A percentile compares a stretch with the other conserved stretches of the same genome.
These are phyloP conservation scores for Tiaroga cobitis DNA, from an alignment of 2,797 vertebrate genomes.

Conservation along the genomic window DNA sequence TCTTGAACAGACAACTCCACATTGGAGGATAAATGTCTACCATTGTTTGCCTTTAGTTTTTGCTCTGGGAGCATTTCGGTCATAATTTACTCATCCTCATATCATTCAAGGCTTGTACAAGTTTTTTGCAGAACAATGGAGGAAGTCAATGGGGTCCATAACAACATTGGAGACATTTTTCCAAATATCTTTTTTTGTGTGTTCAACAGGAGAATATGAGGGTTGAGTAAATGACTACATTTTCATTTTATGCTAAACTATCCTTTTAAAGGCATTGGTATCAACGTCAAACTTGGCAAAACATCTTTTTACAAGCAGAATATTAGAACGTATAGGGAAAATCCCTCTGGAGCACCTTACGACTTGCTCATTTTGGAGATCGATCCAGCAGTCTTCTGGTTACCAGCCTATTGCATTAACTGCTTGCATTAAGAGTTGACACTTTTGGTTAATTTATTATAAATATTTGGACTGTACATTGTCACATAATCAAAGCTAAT, in stretches of 20 bases:
- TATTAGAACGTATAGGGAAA: not conserved
- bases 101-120: not conserved
- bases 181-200: not conserved
- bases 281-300: not conserved
- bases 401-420: not conserved
- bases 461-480: not conserved
- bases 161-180: not conserved
- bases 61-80: slow-evolving; percentile 43
- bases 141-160: not conserved
- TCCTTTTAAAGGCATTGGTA: not conserved
- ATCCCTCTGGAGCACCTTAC: not conserved
- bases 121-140: not conserved
- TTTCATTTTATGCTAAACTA: not conserved
- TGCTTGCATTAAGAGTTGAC: not conserved
- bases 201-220: not conserved
- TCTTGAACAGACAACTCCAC: slow-evolving; percentile 34
- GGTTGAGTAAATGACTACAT: not conserved
- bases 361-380: not conserved
- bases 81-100: not conserved
- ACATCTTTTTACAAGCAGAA: not conserved
- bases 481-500: not conserved
- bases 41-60: slow-evolving; percentile 53
- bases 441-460: not conserved
- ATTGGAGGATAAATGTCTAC: slow-evolving; percentile 25
- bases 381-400: too few relatives aligned